Conservation (phyloP, 1,140 invertebrate species). For the Spodoptera frugiperda region DNA sequence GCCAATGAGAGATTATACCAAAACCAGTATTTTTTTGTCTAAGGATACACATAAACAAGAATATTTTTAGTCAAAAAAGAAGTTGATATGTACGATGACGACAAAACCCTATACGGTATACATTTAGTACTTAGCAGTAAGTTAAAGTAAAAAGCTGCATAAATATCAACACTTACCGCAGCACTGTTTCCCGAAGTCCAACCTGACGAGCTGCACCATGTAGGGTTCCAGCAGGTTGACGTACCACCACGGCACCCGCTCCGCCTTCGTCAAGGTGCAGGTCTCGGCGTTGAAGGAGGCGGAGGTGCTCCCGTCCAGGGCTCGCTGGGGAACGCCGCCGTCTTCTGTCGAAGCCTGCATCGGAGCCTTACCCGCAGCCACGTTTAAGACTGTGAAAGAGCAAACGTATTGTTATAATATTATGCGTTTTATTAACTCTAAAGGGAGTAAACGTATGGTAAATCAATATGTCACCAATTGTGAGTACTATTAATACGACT, state of each 20-base stretch:
- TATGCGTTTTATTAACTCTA: not conserved
- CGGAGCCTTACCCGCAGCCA: conserved; percentile 97
- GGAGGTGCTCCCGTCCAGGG: conserved; percentile 96
- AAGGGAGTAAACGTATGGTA: too few relatives aligned
- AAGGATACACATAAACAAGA: too few relatives aligned
- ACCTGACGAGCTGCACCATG: conserved; percentile 96
- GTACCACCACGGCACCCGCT: conserved; percentile 97
- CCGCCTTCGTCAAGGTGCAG: conserved; percentile 94
- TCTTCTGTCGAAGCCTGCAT: conserved; percentile 96
- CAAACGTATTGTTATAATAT: not conserved
- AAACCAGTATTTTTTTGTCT: too few relatives aligned
- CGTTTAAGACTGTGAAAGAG: conserved; percentile 93
- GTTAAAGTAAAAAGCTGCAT: too few relatives aligned
- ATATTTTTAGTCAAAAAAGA: too few relatives aligned
- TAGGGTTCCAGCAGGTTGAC: conserved; percentile 97
- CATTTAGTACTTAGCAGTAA: too few relatives aligned
- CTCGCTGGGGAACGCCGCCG: conserved; percentile 95
- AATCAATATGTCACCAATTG: too few relatives aligned
- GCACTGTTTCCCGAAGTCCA: conserved; percentile 97
- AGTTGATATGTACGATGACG: too few relatives aligned
- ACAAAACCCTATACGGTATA: too few relatives aligned
- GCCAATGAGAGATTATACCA: too few relatives aligned
- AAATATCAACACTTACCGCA: conserved; percentile 89
- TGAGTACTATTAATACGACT: too few relatives aligned
- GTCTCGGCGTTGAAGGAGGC: conserved; percentile 93